phyloP scores from a whole-genome alignment of 2,888 invertebrate species.

The Troides helena region DNA sequence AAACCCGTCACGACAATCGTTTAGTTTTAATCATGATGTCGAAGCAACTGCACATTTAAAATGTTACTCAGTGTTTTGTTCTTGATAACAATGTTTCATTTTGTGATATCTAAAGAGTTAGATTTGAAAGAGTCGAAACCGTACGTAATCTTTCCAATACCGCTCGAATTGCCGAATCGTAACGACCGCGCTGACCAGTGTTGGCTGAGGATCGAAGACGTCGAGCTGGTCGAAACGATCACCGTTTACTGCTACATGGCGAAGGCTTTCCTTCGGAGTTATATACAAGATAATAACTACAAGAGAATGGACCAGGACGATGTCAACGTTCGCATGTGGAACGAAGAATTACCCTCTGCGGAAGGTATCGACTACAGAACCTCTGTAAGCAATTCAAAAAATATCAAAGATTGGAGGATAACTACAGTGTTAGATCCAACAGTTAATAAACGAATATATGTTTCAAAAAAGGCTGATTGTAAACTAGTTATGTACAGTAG shows the following conservation, averaged over 20 bases:
- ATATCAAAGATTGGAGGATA: constrained; percentile 53
- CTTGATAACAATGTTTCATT: constrained; percentile 39
- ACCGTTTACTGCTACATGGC: constrained; percentile 54
- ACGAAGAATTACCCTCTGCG: constrained; percentile 44
- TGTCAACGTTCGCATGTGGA: constrained; percentile 57
- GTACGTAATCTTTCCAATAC: constrained; percentile 51
- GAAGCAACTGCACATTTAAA: constrained; percentile 59
- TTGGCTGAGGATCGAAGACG: constrained; percentile 62
- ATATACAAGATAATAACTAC: constrained; percentile 58
- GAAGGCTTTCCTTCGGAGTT: constrained; percentile 51
- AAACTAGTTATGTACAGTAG: constrained; percentile 60
- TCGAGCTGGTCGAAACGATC: constrained; percentile 55
- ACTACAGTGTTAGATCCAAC: constrained; percentile 57
- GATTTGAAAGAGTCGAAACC: constrained; percentile 43
- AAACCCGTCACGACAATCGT: constrained; percentile 30
- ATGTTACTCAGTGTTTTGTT: constrained; percentile 53
- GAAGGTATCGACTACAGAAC: constrained; percentile 39
- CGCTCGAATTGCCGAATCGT: constrained; percentile 58
- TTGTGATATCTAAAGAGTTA: constrained; percentile 39
- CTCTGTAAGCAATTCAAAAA: constrained; percentile 38
- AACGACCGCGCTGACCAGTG: constrained; percentile 65
- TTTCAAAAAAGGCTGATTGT: constrained; percentile 56
- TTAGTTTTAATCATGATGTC: constrained; percentile 53
- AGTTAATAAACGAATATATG: constrained; percentile 53
- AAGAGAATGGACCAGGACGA: constrained; percentile 57